Conservation (phyloP, 2,113 vertebrate species). For the Onychostruthus taczanowskii region DNA sequence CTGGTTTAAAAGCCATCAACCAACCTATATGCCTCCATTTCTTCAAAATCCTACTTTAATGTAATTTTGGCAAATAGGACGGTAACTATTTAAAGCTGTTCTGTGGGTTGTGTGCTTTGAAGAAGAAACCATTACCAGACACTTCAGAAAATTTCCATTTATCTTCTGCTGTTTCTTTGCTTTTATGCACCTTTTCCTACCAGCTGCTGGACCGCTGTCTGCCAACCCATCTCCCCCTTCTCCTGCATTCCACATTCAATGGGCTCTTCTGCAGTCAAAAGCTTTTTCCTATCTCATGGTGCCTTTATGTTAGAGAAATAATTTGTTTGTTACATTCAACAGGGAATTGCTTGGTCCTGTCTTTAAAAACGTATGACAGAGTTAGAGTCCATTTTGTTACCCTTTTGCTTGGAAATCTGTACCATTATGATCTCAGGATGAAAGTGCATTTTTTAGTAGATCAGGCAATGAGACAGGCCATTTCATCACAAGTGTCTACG, state of each 20-base stretch:
- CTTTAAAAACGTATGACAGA: not conserved
- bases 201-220: not conserved
- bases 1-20: not conserved
- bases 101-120: not conserved
- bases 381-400: not conserved
- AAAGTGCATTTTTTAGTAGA: not conserved
- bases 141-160: slow-evolving; percentile 1
- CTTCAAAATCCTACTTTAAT: slow-evolving; percentile 31
- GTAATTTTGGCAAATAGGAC: not conserved
- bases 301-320: not conserved
- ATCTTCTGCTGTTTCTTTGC: not conserved
- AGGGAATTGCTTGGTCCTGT: not conserved
- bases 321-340: not conserved
- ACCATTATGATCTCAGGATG: not conserved
- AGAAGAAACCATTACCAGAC: not conserved
- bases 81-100: not conserved
- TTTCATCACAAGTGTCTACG: not conserved
- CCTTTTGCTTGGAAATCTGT: not conserved
- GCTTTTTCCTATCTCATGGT: not conserved
- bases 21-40: not conserved
- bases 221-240: not conserved
- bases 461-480: not conserved
- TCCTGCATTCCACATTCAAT: not conserved
- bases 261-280: not conserved
- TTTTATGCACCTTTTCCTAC: not conserved